Evolutionary conservation across 2,113 vertebrate species (phyloP).

Genomic region (Chelonoidis abingdonii): DNA sequence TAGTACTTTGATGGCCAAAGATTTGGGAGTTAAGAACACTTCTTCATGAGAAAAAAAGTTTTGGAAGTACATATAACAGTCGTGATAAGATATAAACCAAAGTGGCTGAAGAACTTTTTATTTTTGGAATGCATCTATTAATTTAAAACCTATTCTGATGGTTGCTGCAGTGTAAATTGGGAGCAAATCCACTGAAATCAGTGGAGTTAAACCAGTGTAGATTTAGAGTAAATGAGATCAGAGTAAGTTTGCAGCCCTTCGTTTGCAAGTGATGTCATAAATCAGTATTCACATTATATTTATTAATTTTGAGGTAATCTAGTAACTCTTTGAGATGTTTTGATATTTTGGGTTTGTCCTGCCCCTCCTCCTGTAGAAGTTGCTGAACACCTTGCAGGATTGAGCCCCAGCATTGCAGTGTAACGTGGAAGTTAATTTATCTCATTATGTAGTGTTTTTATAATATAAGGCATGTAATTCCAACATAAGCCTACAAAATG

Average conservation of each 20-base stretch:
- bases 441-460: background rate
- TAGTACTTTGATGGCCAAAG: background rate
- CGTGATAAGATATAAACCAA: slow-evolving; percentile 33
- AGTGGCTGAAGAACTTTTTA: background rate
- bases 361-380: background rate
- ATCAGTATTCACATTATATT: background rate
- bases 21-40: slow-evolving; percentile 40
- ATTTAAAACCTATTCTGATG: background rate
- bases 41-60: slow-evolving; percentile 19
- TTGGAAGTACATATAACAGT: background rate
- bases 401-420: fast-evolving
- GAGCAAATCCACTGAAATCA: background rate
- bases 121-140: slow-evolving; percentile 25
- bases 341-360: background rate
- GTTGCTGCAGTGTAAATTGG: background rate
- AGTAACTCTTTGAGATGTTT: background rate
- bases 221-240: background rate
- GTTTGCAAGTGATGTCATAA: background rate
- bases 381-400: background rate
- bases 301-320: background rate
- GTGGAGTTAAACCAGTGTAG: background rate
- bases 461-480: background rate
- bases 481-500: background rate
- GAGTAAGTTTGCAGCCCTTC: background rate
- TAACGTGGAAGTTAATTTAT: background rate